Evolutionary conservation across 2,888 invertebrate genomes (phyloP), one percentile per base, ranked within the genome.

Genomic region (Chorisops tibialis): DNA sequence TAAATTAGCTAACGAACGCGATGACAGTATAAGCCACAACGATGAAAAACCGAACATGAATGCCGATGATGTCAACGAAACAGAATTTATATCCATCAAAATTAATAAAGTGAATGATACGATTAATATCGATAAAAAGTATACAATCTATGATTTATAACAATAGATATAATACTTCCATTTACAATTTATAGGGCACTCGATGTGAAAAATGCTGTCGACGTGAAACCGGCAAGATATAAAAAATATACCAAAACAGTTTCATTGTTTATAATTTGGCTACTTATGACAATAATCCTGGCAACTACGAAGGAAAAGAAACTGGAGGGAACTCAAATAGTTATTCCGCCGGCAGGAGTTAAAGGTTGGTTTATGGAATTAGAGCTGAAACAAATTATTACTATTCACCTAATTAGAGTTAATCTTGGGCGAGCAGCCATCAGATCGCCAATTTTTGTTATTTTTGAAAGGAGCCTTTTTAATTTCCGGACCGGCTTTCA

Each of bases 401-500:
- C 2, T 18, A 4, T 19, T 45, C 45, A 2, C 18, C 14, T 18
- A 41, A 41, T 12, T 41, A 74, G 74, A 70, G 39, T 73, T 70
- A 58, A 66, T 68, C 50, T 68, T 74, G 38, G 58, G 69, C 4
- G 67, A 70, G 39, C 51, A 64, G 6, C 73, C 76, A 5, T 68
- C 66, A 9, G 72, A 72, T 59, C 71, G 75, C 59, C 76, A 79
- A 64, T 71, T 85, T 19, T 72, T 73, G 24, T 68, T 85, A 1
- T 74, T 72, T 1, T 65, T 85, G 7, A 79, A 80, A 68, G 85
- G 85, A 22, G 80, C 83, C 1, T 75, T 85, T 49, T 68, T 38
- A 16, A 59, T 14, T 51, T 60, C 22, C 2, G 3, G 43, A 2
- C 43, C 43, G 12, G 19, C 30, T 12, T 48, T 49, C 43, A 50